Evolutionary conservation across 1,140 invertebrate genomes (phyloP), one percentile per base, ranked within the genome.

Genomic region (Thaumetopoea pityocampa): DNA sequence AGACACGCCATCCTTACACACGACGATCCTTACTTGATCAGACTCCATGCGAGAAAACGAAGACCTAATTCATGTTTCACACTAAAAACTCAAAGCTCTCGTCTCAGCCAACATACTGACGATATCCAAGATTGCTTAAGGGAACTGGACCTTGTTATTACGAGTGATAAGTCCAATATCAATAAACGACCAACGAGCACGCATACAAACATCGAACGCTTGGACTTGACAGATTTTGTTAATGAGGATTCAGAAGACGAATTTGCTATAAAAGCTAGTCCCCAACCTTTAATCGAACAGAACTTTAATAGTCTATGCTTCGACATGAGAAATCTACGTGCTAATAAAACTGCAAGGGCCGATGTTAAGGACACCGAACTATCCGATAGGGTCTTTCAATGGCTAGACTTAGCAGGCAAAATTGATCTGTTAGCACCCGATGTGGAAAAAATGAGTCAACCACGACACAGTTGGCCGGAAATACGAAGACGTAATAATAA

Each of bases 1-100:
- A 85, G 91, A 27, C 92, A 93, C 72, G 91, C 90, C 1, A 87
- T 93, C 5, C 69, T 93, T 15, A 86, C 89, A 1, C 78, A 87
- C 16, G 88, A 92, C 74, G 90, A 92, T 74, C 89, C 89, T 4
- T 67, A 70, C 47, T 65, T 63, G 34, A 12, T 61, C 1, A 69
- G 66, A 45, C 51, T 80, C 1, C 62, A 53, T 41, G 51, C 67
- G 1, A 73, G 70, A 30, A 48, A 58, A 19, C 43, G 61, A 19
- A 52, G 80, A 33, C 77, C 74, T 0, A 55, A 58, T 14, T 80
- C 77, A 0, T 52, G 58, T 29, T 62, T 46, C 27, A 61, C 14
- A 63, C 48, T 11, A 53, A 36, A 15, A 20, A 58, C 40, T 20
- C 3, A 30, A 44, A 52, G 30, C 40, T 59, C 66, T 3, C 41